A percentile compares a stretch with the other conserved stretches of the same genome.
Conservation (phyloP, 1,140 invertebrate species). For the Zaprionus taronus region DNA sequence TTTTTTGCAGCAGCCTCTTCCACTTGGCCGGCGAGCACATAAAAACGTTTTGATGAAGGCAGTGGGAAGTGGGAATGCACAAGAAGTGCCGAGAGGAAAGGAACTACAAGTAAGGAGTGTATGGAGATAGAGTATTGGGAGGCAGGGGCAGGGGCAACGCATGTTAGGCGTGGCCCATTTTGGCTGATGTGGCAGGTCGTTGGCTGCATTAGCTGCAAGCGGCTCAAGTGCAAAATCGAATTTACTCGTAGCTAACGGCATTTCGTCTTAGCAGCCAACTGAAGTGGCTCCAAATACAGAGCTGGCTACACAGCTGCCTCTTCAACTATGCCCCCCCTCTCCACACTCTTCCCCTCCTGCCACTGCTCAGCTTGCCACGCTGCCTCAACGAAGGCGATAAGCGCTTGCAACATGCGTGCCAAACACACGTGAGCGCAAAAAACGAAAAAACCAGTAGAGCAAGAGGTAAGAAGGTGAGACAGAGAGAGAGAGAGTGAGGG, state of each 20-base stretch:
- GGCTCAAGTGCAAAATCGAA: conserved; percentile 82
- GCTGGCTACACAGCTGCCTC: background rate
- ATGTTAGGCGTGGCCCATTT: conserved; percentile 31
- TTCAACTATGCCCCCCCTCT: background rate
- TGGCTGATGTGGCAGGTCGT: conserved; percentile 58
- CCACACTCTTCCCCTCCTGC: background rate
- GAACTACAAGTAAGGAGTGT: background rate
- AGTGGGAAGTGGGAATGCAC: background rate
- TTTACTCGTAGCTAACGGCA: conserved; percentile 72
- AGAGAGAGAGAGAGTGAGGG: background rate
- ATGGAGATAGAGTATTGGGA: background rate
- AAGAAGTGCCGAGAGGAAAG: background rate
- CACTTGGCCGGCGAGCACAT: conserved; percentile 52
- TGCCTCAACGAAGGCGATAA: conserved; percentile 67
- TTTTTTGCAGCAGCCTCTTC: conserved; percentile 52
- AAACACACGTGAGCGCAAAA: conserved; percentile 56
- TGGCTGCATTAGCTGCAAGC: conserved; percentile 74
- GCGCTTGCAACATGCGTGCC: conserved; percentile 76
- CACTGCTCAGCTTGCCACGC: conserved; percentile 26
- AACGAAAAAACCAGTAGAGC: conserved; percentile 17
- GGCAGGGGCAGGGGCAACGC: conserved; percentile 6
- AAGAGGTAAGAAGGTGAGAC: conserved; percentile 11
- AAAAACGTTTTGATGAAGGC: conserved; percentile 32
- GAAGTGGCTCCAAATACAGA: conserved; percentile 7
- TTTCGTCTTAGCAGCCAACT: conserved; percentile 73